Percentiles rank a stretch among this genome's conserved stretches.
Conservation (phyloP, 2,113 vertebrate genomes). For the Burhinus bistriatus region DNA sequence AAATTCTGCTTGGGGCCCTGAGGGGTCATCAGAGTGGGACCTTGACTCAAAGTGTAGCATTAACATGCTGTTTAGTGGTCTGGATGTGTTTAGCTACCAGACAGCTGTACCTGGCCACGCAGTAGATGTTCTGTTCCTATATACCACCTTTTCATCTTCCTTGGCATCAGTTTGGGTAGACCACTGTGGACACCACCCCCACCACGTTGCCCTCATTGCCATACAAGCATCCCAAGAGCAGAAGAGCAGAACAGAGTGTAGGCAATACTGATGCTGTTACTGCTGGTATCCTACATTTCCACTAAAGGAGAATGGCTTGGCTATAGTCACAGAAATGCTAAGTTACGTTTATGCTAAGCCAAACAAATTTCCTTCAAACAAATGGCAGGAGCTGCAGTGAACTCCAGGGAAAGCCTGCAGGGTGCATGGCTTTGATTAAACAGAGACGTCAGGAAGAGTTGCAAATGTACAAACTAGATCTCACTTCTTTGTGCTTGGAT, state of each 20-base stretch:
- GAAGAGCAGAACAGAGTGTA: rapidly evolving
- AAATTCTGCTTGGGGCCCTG: neutral
- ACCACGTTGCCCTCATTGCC: neutral
- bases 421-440: neutral
- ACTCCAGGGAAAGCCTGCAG: neutral
- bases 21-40: neutral
- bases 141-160: neutral
- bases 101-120: neutral
- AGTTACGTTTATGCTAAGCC: neutral
- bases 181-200: neutral
- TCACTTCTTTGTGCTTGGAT: neutral
- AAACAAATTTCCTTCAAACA: neutral
- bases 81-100: neutral
- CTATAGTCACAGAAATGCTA: neutral
- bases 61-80: neutral
- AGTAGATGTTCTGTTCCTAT: neutral
- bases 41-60: neutral
- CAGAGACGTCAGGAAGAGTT: neutral
- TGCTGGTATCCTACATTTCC: neutral
- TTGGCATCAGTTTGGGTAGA: neutral
- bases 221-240: neutral
- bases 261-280: neutral
- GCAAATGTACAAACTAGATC: neutral
- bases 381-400: neutral
- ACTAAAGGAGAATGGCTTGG: neutral